These are phyloP conservation scores for Macrobrachium rosenbergii DNA, from an alignment of 1,140 invertebrate species.

Conservation along the genomic window DNA sequence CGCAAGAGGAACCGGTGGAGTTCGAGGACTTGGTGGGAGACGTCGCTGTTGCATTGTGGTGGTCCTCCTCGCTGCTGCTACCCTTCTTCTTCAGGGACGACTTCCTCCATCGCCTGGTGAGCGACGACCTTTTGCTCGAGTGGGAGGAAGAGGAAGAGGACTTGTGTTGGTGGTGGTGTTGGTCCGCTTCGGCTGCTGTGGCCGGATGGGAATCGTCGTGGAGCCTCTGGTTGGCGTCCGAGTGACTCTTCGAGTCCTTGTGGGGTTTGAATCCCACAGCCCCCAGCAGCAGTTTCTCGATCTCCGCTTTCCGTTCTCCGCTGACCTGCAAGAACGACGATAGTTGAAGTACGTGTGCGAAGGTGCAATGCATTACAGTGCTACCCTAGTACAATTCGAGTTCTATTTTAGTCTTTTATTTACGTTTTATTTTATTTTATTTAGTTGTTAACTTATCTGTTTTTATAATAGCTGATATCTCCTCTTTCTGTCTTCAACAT, in stretches of 20 bases:
- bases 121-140: conserved; percentile 11
- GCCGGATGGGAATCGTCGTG: no score
- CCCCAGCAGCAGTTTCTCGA: conserved; percentile 39
- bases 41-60: background rate
- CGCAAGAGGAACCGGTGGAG: conserved; percentile 46
- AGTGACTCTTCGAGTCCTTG: conserved; percentile 11
- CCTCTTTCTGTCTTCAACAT: no score
- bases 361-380: no score
- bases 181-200: background rate
- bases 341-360: no score
- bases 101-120: conserved; percentile 51
- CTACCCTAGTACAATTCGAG: no score
- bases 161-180: background rate
- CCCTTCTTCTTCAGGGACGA: conserved; percentile 30
- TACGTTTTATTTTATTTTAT: no score
- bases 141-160: no score
- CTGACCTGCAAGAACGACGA: conserved; percentile 23
- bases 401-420: no score
- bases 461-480: no score
- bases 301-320: conserved; percentile 55
- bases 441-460: no score
- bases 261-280: background rate
- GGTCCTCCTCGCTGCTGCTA: conserved; percentile 34
- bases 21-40: conserved; percentile 33
- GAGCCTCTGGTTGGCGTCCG: background rate